Evolutionary conservation across 2,888 invertebrate species (phyloP).

Genomic region (Apocheima hispidaria): DNA sequence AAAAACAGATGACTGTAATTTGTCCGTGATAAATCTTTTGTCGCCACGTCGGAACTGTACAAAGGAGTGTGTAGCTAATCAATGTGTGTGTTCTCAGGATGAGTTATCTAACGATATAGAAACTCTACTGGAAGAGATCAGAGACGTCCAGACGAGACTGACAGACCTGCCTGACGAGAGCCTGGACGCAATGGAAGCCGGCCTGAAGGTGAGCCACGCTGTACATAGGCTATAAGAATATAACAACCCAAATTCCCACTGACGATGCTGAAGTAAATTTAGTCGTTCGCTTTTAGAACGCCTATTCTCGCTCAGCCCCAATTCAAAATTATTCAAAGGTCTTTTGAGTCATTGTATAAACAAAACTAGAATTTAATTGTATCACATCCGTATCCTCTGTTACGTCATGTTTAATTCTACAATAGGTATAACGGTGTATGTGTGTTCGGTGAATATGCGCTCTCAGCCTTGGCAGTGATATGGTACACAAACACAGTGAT

Average conservation of each 20-base stretch:
- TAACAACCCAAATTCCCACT: slow-evolving; percentile 28
- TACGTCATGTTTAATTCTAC: slow-evolving; percentile 46
- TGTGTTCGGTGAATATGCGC: slow-evolving; percentile 40
- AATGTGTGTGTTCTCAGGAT: slow-evolving; percentile 86
- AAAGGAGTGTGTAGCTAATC: slow-evolving; percentile 69
- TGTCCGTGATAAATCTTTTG: slow-evolving; percentile 43
- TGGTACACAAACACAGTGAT: slow-evolving; percentile 53
- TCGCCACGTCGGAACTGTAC: slow-evolving; percentile 48
- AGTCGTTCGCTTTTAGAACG: slow-evolving; percentile 31
- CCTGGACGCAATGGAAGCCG: slow-evolving; percentile 89
- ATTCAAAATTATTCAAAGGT: slow-evolving; percentile 2
- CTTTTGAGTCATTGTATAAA: slow-evolving; percentile 50
- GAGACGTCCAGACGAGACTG: slow-evolving; percentile 88
- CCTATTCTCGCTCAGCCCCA: slow-evolving; percentile 5
- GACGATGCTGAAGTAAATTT: slow-evolving; percentile 20
- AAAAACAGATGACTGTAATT: slow-evolving; percentile 23
- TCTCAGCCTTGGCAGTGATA: slow-evolving; percentile 63
- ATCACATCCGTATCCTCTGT: slow-evolving; percentile 29
- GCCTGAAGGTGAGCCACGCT: slow-evolving; percentile 88
- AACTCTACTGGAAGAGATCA: slow-evolving; percentile 89
- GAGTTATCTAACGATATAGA: slow-evolving; percentile 89
- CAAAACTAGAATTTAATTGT: slow-evolving; percentile 69
- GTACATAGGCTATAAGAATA: slow-evolving; percentile 31
- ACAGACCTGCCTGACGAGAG: slow-evolving; percentile 89
- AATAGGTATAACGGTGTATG: slow-evolving; percentile 34